These are phyloP conservation scores for Geodia barretti DNA, from an alignment of 37 sponge, comb jelly and placozoan genomes.

Conservation along the genomic window DNA sequence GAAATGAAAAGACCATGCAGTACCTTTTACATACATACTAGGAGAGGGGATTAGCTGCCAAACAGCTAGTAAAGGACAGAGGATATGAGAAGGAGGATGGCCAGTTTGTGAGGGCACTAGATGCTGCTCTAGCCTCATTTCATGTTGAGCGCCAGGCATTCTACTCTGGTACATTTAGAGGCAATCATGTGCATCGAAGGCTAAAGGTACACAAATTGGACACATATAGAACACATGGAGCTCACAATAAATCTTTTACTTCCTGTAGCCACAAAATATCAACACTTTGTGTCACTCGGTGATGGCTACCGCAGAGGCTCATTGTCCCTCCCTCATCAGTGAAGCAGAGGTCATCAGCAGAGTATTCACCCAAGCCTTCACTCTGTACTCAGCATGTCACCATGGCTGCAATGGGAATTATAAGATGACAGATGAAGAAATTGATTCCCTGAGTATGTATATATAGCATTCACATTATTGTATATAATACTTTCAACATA, in stretches of 20 bases:
- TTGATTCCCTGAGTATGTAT: slow-evolving; percentile 10
- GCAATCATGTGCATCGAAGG: slow-evolving; percentile 45
- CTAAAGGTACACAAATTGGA: slow-evolving; percentile 11
- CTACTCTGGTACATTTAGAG: slow-evolving; percentile 40
- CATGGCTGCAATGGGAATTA: neutral
- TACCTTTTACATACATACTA: too few relatives aligned
- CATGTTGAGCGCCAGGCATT: slow-evolving; percentile 32
- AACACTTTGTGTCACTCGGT: neutral
- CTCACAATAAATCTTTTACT: too few relatives aligned
- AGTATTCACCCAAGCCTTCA: neutral
- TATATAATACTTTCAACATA: neutral
- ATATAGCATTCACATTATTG: neutral
- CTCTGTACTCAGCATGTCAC: slow-evolving; percentile 27
- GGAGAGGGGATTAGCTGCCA: too few relatives aligned
- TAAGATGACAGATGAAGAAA: neutral
- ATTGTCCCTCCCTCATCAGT: neutral
- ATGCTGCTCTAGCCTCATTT: slow-evolving; percentile 15
- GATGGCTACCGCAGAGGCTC: neutral
- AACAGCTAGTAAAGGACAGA: too few relatives aligned
- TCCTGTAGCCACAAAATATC: slow-evolving; percentile 12
- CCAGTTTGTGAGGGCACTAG: slow-evolving; percentile 35
- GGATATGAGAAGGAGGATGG: too few relatives aligned
- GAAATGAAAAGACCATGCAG: too few relatives aligned
- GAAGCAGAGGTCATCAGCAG: neutral
- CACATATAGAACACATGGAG: neutral